Base-by-base conservation (phyloP, 2,888 invertebrate species). In the Synanthedon myopaeformis region DNA sequence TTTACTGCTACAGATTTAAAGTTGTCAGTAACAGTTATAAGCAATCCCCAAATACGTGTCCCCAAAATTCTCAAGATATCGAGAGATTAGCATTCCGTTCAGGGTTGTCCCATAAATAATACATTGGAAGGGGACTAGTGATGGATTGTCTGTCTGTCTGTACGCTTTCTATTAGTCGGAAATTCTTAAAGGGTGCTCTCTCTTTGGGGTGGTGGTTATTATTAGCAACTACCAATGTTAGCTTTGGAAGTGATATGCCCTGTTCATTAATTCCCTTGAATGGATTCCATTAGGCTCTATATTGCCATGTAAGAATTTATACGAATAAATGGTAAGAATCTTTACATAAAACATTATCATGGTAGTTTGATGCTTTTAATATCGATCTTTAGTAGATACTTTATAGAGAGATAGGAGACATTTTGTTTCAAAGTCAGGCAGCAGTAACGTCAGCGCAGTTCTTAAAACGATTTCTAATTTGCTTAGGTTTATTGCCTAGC, bases 71-170 rank as follows among this genome's bases (percentile, higher is more conserved):
- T 84, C 76, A 79, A 84, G 86, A 87, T 86, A 87, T 86, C 85
- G 86, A 85, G 86, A 85, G 86, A 86, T 87, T 86, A 87, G 83
- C 84, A 77, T 75, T 75, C 13, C 49, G 73, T 68, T 72, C 63
- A 72, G 73, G 75, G 72, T 78, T 82, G 83, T 80, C 79, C 85
- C 73, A 85, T 86, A 86, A 86, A 86, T 86, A 86, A 86, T 85
- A 85, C 85, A 86, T 85, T 70, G 83, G 74, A 72, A 76, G 78
- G 83, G 84, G 78, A 61, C 63, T 61, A 51, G 80, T 87, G 86
- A 87, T 87, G 83, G 86, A 87, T 87, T 73, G 82, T 78, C 75
- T 81, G 81, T 81, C 83, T 74, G 70, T 76, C 72, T 79, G 77
- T 83, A 75, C 82, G 75, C 79, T 82, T 87, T 87, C 86, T 87